Evolutionary conservation across 2,113 vertebrate genomes (phyloP).

Genomic region (Eptatretus burgeri): DNA sequence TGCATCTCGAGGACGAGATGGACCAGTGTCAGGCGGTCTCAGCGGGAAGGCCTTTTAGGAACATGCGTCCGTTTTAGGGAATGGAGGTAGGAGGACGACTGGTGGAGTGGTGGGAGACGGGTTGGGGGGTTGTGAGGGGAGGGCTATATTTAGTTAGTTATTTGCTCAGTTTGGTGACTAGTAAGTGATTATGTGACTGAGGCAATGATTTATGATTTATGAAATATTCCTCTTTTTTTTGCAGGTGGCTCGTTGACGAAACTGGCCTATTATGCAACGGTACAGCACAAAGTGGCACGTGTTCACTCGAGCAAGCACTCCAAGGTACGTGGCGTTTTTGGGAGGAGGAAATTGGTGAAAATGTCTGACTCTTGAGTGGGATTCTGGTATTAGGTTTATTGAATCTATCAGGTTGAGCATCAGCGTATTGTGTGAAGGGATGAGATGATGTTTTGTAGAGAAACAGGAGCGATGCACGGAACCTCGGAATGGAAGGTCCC

Average conservation of each 20-base stretch:
- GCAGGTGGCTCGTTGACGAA: constrained; percentile 83
- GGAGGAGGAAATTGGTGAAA: too few species aligned
- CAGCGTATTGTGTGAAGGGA: too few species aligned
- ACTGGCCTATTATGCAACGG: constrained; percentile 84
- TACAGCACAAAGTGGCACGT: constrained; percentile 89
- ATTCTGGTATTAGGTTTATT: too few species aligned
- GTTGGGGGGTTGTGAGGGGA: background rate
- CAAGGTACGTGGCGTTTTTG: constrained; percentile 13
- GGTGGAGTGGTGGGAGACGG: background rate
- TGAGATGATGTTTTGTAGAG: too few species aligned
- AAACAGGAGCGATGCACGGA: too few species aligned
- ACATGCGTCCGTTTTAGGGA: background rate
- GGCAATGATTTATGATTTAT: background rate
- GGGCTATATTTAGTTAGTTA: background rate
- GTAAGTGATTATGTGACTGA: background rate
- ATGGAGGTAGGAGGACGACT: background rate
- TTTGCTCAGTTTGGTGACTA: background rate
- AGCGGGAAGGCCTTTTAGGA: background rate
- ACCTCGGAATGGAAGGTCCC: too few species aligned
- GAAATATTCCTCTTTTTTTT: background rate
- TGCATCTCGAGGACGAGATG: too few species aligned
- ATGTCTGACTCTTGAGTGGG: too few species aligned
- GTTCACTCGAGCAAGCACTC: constrained; percentile 74
- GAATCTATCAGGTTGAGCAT: too few species aligned
- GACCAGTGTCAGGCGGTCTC: too few species aligned